Evolutionary conservation across 2,888 invertebrate species (phyloP), one percentile per base, ranked within the genome.

Genomic region (Perdita meconis): DNA sequence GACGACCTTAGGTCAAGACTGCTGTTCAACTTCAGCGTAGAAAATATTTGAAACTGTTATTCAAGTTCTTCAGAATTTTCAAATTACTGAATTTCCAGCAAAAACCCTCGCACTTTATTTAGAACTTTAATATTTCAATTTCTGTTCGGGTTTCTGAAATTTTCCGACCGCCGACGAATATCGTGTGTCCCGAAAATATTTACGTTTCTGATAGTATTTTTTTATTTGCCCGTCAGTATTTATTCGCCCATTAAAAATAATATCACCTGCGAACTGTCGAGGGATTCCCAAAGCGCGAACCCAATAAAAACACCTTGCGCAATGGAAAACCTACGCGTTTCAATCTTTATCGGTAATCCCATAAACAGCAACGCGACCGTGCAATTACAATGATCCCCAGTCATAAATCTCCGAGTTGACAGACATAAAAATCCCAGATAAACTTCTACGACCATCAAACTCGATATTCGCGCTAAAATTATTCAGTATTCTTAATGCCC

Each of bases 341-440:
- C 40, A 13, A n/a, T 36, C 47, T 19, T 67, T 67, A 50, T 67
- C 47, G 24, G 10, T 13, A 13, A 10, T 26, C 24, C 22, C 19
- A 13, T 47, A 19, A 59, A 57, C 57, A 5, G 5, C 26, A n/a
- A 38, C 36, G 5, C 2, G n/a, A 65, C n/a, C 12, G n/a, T n/a
- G 16, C 12, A 30, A 24, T 19, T 16, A 55, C 12, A 42, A 10
- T 47, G 26, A 61, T 63, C 51, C 34, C 8, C 10, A 4, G 34
- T 22, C 34, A 56, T 44, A 36, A 34, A 65, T 24, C 12, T 22
- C 16, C 16, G 1, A 22, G 19, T 22, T 6, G 16, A 34, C 12
- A 8, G 10, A 16, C 0, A 36, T 44, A 50, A 59, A 50, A 59
- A 57, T 50, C 16, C 10, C 12, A 50, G 24, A 56, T 34, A 44